Conservation (phyloP, 2,888 invertebrate genomes). For the Apotomis capreana region DNA sequence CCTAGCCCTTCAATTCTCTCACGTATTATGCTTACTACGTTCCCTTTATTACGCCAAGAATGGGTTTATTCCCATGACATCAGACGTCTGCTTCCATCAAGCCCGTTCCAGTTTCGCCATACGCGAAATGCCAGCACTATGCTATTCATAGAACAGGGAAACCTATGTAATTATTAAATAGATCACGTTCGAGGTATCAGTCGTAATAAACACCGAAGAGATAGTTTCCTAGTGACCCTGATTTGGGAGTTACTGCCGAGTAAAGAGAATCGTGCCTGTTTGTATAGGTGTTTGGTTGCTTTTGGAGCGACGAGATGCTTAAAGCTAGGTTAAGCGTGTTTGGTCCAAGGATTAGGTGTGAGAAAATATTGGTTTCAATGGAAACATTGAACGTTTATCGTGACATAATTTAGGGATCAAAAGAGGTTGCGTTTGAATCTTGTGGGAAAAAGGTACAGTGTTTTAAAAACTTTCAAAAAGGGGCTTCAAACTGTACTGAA, state of each 20-base stretch:
- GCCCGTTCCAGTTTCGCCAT: background rate
- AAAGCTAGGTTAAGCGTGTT: conserved; percentile 23
- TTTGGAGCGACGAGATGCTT: background rate
- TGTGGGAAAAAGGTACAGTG: no score
- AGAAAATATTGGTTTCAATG: conserved; percentile 4
- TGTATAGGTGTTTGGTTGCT: background rate
- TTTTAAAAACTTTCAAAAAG: no score
- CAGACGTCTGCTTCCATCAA: background rate
- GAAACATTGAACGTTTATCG: background rate
- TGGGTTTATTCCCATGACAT: no score
- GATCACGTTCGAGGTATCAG: conserved; percentile 39
- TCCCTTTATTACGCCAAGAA: no score
- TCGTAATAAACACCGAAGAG: conserved; percentile 39
- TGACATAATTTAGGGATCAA: no score
- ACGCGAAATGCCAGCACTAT: background rate
- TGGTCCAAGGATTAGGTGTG: conserved; percentile 13
- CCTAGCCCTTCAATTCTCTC: no score
- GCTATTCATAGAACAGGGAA: conserved; percentile 15
- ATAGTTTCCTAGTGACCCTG: conserved; percentile 38
- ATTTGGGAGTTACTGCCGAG: background rate
- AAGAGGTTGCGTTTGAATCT: no score
- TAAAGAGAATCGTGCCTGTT: background rate
- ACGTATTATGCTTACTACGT: no score
- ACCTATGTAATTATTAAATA: conserved; percentile 33
- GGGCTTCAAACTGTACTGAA: no score